Evolutionary conservation across 2,113 vertebrate species (phyloP).

Genomic region (Caranx ignobilis): DNA sequence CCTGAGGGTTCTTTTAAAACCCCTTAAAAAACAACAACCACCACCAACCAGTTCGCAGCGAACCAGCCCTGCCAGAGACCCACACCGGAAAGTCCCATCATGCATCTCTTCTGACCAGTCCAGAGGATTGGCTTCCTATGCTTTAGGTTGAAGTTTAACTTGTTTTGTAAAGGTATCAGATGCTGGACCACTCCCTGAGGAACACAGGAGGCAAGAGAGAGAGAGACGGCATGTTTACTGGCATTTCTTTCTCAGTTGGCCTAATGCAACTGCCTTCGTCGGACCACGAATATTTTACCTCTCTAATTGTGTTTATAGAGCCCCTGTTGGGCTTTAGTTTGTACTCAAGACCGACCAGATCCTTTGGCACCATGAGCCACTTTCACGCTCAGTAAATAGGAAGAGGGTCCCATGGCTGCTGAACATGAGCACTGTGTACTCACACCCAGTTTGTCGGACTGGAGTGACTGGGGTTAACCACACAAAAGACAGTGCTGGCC

Average conservation of each 20-base stretch:
- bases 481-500: conserved; percentile 27
- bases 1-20: conserved; percentile 56
- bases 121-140: conserved; percentile 24
- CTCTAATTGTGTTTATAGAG: conserved; percentile 39
- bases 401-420: conserved; percentile 20
- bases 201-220: conserved; percentile 19
- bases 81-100: conserved; percentile 16
- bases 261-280: conserved; percentile 41
- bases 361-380: conserved; percentile 27
- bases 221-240: conserved; percentile 42
- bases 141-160: conserved; percentile 30
- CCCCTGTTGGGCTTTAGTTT: conserved; percentile 29
- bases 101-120: conserved; percentile 52
- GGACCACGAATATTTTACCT: conserved; percentile 58
- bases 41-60: conserved; percentile 10
- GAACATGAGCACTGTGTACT: conserved; percentile 50
- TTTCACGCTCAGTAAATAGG: conserved; percentile 2
- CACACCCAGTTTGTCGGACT: not conserved
- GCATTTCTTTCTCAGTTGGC: conserved; percentile 30
- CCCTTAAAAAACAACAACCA: not conserved
- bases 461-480: conserved; percentile 9
- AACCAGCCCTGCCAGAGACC: conserved; percentile 41
- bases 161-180: conserved; percentile 35
- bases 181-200: conserved; percentile 24
- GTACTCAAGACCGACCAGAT: conserved; percentile 38